Evolutionary conservation across 2,888 invertebrate genomes (phyloP), one percentile per base, ranked within the genome.

Genomic region (Nowickia ferox): DNA sequence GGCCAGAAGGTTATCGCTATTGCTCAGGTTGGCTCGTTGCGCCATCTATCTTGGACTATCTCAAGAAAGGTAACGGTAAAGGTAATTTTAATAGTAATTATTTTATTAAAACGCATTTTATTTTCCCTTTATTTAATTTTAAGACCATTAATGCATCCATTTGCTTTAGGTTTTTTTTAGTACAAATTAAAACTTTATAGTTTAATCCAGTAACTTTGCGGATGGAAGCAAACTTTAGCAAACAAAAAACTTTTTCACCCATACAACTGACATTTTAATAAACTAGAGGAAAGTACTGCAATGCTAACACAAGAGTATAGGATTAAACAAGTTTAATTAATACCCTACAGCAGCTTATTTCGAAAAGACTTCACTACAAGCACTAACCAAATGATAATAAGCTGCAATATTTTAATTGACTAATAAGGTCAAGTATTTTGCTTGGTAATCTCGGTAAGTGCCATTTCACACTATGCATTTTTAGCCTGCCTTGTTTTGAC

Each of bases 181-280:
- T 11, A 40, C 17, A 55, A 76, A 57, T 57, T 66, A 57, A 46
- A 66, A 76, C 46, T 66, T 77, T 53, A 40, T 19, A 77, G 13
- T 59, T 57, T 77, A 77, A 57, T 57, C 77, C 59, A 46, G 57
- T 66, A 76, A 57, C 77, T 68, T 57, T 77, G 38, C 59, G 48
- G 46, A n/a, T 65, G 46, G 38, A 55, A 38, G 13, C 10, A 30
- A 65, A 72, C 42, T 40, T 55, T 11, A 55, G 17, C 71, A 61
- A 42, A 53, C 30, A 15, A 48, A 51, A 53, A 53, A 4, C 11
- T 61, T 51, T 53, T 65, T 9, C 40, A 65, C 13, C 55, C 75
- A 55, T 13, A 22, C 53, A 65, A 65, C 65, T 65, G 30, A 65
- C 53, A 75, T 55, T 76, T 30, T 38, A 65, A 65, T 40, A 48